These are phyloP conservation scores for Cotesia vestalis DNA, from an alignment of 1,140 invertebrate genomes.

Conservation along the genomic window DNA sequence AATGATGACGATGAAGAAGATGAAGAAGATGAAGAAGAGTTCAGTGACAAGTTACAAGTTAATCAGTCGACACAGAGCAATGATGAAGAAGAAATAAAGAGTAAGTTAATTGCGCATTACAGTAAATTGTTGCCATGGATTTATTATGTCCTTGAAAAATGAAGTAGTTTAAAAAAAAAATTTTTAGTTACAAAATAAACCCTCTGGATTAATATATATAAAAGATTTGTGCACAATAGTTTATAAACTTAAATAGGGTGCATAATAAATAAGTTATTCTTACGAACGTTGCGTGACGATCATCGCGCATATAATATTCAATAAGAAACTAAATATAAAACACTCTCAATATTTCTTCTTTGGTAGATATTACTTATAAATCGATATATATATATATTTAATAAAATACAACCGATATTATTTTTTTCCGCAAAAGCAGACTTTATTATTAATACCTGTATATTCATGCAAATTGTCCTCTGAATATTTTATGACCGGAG, in stretches of 20 bases:
- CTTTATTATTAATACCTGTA: too few species aligned
- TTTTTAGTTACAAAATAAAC: background rate
- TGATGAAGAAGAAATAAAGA: slow-evolving; percentile 43
- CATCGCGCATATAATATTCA: too few species aligned
- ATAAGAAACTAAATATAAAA: too few species aligned
- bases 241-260: background rate
- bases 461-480: too few species aligned
- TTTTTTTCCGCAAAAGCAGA: too few species aligned
- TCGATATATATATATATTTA: too few species aligned
- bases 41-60: background rate
- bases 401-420: too few species aligned
- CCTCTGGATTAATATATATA: background rate
- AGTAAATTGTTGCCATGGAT: slow-evolving; percentile 55
- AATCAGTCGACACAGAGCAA: background rate
- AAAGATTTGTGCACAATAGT: background rate
- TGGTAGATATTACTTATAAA: too few species aligned
- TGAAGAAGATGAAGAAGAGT: slow-evolving; percentile 17
- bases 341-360: too few species aligned
- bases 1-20: slow-evolving; percentile 19
- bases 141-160: slow-evolving; percentile 46
- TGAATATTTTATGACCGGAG: too few species aligned
- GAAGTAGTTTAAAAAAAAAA: slow-evolving; percentile 35
- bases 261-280: too few species aligned
- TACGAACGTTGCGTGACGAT: too few species aligned
- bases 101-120: slow-evolving; percentile 54